Evolutionary conservation across 2,797 vertebrate genomes (phyloP).

Genomic region (Hafferia zeledoni): DNA sequence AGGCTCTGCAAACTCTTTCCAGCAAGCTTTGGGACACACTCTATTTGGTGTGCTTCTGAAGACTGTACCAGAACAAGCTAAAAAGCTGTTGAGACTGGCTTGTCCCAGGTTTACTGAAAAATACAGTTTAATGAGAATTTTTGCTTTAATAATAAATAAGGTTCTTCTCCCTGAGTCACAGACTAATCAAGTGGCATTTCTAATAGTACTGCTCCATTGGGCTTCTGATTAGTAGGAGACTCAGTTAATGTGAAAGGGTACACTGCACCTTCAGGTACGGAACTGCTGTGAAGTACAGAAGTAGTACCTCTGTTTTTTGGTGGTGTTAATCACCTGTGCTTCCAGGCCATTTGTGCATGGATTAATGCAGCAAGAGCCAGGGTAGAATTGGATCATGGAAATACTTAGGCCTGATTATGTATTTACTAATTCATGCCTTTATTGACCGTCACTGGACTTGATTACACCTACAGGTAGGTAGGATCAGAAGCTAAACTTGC

Average conservation of each 20-base stretch:
- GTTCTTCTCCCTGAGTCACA: slow-evolving; percentile 11
- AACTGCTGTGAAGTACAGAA: background rate
- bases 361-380: background rate
- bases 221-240: slow-evolving; percentile 14
- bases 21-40: background rate
- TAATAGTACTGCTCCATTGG: background rate
- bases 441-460: background rate
- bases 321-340: slow-evolving; percentile 5
- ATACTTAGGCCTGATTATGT: background rate
- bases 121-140: slow-evolving; percentile 45
- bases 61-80: background rate
- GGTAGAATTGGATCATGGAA: background rate
- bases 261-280: background rate
- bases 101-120: slow-evolving; percentile 21
- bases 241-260: background rate
- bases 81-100: background rate
- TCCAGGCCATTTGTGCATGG: background rate
- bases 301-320: background rate
- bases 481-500: background rate
- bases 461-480: background rate
- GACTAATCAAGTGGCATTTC: slow-evolving; percentile 42
- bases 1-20: background rate
- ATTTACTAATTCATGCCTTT: background rate
- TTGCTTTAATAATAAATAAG: slow-evolving; percentile 53
- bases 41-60: background rate